Conservation (phyloP, 2,888 invertebrate species). For the Lucinisca nassula region DNA sequence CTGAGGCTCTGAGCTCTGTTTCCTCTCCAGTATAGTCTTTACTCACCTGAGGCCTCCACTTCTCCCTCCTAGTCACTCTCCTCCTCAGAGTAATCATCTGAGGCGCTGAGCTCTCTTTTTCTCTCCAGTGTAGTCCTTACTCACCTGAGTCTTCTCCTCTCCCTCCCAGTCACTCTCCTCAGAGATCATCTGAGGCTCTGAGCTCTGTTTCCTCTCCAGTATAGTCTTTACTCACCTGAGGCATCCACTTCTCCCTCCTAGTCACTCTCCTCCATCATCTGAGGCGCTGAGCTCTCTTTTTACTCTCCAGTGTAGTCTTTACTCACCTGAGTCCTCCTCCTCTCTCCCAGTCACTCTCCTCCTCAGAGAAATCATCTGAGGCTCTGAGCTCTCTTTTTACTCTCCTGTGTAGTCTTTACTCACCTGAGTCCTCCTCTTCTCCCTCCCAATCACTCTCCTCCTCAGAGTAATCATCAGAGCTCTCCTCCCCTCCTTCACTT, state of each 20-base stretch:
- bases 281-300: slow-evolving; percentile 68
- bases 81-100: slow-evolving; percentile 62
- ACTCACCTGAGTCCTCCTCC: slow-evolving; percentile 48
- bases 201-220: neutral
- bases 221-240: neutral
- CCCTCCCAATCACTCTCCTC: slow-evolving; percentile 82
- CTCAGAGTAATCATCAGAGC: slow-evolving; percentile 59
- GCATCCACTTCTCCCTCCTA: slow-evolving; percentile 57
- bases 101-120: slow-evolving; percentile 35
- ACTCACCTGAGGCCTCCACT: slow-evolving; percentile 82
- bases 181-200: slow-evolving; percentile 67
- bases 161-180: slow-evolving; percentile 82
- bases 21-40: slow-evolving; percentile 64
- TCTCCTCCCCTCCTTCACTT: neutral
- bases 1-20: slow-evolving; percentile 70
- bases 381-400: slow-evolving; percentile 68
- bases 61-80: slow-evolving; percentile 82
- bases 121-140: slow-evolving; percentile 55
- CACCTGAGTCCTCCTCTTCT: slow-evolving; percentile 82
- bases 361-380: neutral
- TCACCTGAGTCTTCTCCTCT: neutral
- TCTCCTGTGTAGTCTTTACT: slow-evolving; percentile 55
- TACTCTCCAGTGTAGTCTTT: neutral
- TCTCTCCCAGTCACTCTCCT: slow-evolving; percentile 58
- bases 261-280: neutral